These are phyloP conservation scores for Amazona vittata DNA, from an alignment of 2,113 vertebrate species.

Conservation along the genomic window DNA sequence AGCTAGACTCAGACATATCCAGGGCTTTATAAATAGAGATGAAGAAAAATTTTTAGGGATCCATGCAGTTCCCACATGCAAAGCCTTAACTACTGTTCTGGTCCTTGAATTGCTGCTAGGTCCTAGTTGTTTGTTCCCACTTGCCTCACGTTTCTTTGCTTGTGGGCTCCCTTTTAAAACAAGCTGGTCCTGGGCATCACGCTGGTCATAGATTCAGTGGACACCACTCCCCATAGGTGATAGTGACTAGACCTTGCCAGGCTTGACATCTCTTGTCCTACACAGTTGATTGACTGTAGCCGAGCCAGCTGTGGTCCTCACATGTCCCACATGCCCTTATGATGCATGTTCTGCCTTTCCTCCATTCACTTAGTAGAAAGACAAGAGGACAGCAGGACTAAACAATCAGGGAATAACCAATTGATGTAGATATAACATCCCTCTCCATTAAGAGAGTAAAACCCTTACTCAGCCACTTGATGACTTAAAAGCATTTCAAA, in stretches of 20 bases:
- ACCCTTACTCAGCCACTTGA: neutral
- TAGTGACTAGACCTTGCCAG: neutral
- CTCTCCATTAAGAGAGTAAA: neutral
- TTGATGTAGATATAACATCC: neutral
- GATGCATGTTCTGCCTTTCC: neutral
- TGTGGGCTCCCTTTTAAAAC: neutral
- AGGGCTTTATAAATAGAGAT: neutral
- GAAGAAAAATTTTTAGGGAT: neutral
- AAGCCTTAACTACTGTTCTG: neutral
- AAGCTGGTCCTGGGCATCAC: neutral
- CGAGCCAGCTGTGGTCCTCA: neutral
- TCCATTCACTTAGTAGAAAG: neutral
- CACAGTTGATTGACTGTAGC: neutral
- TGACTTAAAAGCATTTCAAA: conserved; percentile 5
- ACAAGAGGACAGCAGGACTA: neutral
- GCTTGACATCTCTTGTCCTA: neutral
- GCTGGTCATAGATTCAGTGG: neutral
- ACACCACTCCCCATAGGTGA: neutral
- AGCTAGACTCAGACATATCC: neutral
- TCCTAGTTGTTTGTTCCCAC: neutral
- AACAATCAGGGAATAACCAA: neutral
- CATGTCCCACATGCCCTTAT: neutral
- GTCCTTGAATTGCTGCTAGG: neutral
- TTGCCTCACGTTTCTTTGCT: neutral
- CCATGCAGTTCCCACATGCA: neutral